These are phyloP conservation scores for Rotaria sp. DNA, from an alignment of 2,888 invertebrate species.

Conservation along the genomic window DNA sequence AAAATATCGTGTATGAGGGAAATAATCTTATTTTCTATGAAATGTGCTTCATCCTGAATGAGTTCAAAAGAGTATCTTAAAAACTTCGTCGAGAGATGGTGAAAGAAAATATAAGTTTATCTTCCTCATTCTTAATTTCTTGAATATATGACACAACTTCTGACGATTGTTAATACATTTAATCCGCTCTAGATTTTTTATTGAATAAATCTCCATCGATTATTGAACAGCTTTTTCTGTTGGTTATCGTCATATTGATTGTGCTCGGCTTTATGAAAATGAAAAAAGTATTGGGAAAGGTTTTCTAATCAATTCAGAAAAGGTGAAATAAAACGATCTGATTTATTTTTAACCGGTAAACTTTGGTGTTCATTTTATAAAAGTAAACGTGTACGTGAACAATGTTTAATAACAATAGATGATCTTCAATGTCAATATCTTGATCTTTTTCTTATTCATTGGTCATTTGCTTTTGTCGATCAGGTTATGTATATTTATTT, in stretches of 20 bases:
- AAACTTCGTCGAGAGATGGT: too few relatives aligned
- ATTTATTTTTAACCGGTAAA: constrained; percentile 50
- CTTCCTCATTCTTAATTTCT: too few relatives aligned
- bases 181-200: too few relatives aligned
- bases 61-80: too few relatives aligned
- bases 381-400: constrained; percentile 42
- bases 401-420: constrained; percentile 45
- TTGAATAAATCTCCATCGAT: too few relatives aligned
- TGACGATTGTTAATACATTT: too few relatives aligned
- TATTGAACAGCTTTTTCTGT: too few relatives aligned
- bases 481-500: constrained; percentile 65
- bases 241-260: constrained; percentile 70
- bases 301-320: constrained; percentile 34
- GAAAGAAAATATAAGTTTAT: too few relatives aligned
- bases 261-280: constrained; percentile 63
- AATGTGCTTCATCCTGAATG: too few relatives aligned
- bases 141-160: too few relatives aligned
- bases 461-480: constrained; percentile 54
- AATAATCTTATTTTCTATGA: too few relatives aligned
- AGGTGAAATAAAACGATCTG: constrained; percentile 47
- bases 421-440: constrained; percentile 47
- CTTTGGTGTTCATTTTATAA: constrained; percentile 42
- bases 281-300: constrained; percentile 57
- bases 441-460: constrained; percentile 50
- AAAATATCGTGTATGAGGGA: too few relatives aligned